Evolutionary conservation across 2,888 invertebrate species (phyloP).

Genomic region (Eilema griseolum): DNA sequence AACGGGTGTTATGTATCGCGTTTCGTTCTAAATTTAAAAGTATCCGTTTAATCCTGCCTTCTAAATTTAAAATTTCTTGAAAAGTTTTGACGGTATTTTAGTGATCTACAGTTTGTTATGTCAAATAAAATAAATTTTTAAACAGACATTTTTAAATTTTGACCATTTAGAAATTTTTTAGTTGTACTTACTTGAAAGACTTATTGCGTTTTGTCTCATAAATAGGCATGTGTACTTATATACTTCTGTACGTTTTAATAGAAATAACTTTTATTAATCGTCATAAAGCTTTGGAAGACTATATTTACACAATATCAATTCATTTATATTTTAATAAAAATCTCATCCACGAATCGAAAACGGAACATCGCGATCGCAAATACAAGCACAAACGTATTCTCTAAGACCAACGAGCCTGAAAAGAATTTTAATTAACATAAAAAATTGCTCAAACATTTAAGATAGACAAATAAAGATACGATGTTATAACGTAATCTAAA

Average conservation of each 20-base stretch:
- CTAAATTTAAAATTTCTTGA: slow-evolving; percentile 83
- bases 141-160: slow-evolving; percentile 6
- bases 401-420: neutral
- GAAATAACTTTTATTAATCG: neutral
- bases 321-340: neutral
- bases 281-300: neutral
- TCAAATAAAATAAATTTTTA: slow-evolving; percentile 24
- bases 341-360: neutral
- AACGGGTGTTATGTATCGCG: slow-evolving; percentile 71
- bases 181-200: neutral
- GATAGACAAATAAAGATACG: slow-evolving; percentile 29
- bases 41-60: slow-evolving; percentile 77
- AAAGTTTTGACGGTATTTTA: slow-evolving; percentile 76
- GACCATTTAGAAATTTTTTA: neutral
- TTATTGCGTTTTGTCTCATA: too few relatives aligned
- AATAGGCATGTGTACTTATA: too few relatives aligned
- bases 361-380: neutral
- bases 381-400: neutral
- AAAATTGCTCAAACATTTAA: slow-evolving; percentile 32
- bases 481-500: slow-evolving; percentile 49
- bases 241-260: neutral
- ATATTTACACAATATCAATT: too few relatives aligned
- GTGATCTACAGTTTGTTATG: slow-evolving; percentile 40
- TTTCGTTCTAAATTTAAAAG: slow-evolving; percentile 80
- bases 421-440: slow-evolving; percentile 20